These are phyloP conservation scores for Neodiprion pinetum DNA, from an alignment of 1,140 invertebrate genomes.

Conservation along the genomic window DNA sequence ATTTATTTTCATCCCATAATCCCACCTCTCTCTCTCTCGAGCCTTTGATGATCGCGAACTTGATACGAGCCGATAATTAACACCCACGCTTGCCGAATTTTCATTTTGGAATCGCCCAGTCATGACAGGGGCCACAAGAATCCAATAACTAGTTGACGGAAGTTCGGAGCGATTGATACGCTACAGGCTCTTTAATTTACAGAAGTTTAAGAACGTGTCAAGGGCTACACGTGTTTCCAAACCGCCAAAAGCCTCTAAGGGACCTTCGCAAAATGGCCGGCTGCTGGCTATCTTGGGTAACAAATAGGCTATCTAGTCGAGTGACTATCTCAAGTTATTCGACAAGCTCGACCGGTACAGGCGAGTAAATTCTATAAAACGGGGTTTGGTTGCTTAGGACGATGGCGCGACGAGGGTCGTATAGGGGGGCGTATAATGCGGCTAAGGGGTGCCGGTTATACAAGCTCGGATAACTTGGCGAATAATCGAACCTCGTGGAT, in stretches of 20 bases:
- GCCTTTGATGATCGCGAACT: not conserved
- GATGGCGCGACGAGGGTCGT: not conserved
- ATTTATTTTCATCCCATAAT: no score
- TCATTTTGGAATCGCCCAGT: not conserved
- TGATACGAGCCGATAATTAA: not conserved
- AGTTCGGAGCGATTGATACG: not conserved
- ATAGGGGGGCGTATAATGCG: no score
- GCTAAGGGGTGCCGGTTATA: no score
- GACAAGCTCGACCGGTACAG: not conserved
- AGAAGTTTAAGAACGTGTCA: not conserved
- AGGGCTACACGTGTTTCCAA: no score
- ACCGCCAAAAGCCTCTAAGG: not conserved
- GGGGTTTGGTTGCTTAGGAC: slow-evolving; percentile 1
- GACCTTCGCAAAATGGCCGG: not conserved
- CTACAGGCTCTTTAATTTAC: not conserved
- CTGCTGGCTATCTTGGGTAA: not conserved
- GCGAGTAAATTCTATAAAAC: not conserved
- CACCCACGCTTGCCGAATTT: not conserved
- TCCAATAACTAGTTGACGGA: no score
- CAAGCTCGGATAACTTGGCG: no score
- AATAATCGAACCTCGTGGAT: no score
- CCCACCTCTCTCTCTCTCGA: not conserved
- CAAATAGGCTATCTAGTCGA: not conserved
- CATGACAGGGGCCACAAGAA: not conserved
- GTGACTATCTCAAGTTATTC: not conserved